phyloP scores from a whole-genome alignment of 1,140 invertebrate species.

The Pachypsylla venusta region DNA sequence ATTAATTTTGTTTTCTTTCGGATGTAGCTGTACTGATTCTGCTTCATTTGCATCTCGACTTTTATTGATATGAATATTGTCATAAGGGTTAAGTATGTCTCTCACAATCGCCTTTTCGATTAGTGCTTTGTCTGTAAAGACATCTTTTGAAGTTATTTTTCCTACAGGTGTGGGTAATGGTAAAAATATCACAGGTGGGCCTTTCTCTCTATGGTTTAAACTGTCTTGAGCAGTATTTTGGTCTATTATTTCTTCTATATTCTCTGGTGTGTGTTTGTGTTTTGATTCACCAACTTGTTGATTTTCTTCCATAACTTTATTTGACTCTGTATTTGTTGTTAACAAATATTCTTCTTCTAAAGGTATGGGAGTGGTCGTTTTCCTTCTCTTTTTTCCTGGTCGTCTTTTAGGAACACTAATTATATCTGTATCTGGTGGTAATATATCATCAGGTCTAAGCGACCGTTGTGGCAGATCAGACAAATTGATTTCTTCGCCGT shows the following conservation, averaged over 20 bases:
- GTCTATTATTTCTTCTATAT: background rate
- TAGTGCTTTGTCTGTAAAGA: background rate
- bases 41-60: background rate
- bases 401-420: background rate
- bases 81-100: too few species aligned
- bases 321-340: background rate
- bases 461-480: background rate
- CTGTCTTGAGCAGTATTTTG: background rate
- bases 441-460: background rate
- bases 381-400: background rate
- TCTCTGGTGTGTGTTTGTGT: background rate
- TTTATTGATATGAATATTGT: too few species aligned
- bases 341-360: background rate
- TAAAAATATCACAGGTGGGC: background rate
- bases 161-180: background rate
- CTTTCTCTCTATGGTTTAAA: background rate
- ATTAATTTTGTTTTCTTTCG: constrained; percentile 6
- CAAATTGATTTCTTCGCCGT: background rate
- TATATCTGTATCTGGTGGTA: background rate
- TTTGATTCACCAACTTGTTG: too few species aligned
- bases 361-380: background rate
- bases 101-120: background rate
- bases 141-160: background rate
- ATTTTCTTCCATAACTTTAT: background rate
- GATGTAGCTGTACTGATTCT: background rate